Base-by-base conservation (phyloP, 2,888 invertebrate genomes). In the Parochlus steinenii region DNA sequence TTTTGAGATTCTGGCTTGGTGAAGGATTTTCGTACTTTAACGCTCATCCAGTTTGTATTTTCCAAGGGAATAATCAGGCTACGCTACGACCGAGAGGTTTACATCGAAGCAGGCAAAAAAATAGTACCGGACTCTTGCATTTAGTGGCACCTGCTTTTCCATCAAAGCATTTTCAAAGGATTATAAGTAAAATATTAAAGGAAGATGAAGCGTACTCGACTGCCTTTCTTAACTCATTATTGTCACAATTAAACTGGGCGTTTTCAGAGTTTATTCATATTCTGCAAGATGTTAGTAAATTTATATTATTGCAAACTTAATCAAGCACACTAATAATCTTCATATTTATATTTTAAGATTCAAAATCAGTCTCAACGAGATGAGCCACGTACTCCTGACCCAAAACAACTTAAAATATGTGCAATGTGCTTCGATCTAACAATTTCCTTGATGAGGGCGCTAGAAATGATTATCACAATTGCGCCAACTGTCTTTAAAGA, bases 211-310 rank as follows among this genome's bases (percentile, higher is more conserved):
- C 69, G 20, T 61, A 69, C 14, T 71, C 81, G 0, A 73, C 74
- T 0, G 58, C 68, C 1, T 81, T 76, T 49, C 59, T 86, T 8
- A 81, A 83, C 54, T 81, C 80, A 1, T 60, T 86, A 16, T 61
- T 86, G 5, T 81, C 76, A 49, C 82, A 85, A 47, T 61, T 85
- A 5, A 85, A 86, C 57, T 85, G 85, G 85, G 78, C 82, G 0
- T 85, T 85, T 52, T 85, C 85, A 0, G 85, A 86, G 50, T 85
- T 85, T 49, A 78, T 85, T 42, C 73, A 80, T 16, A 72, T 83
- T 65, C 64, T 85, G 49, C 85, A 85, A 53, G 83, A 85, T 64
- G 74, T 74, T 48, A 37, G 24, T 17, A 31, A 5, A 36, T 22
- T 17, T 8, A 16, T 2, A 23, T 23, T 31, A 25, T 12, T 14